These are phyloP conservation scores for Neuroscelio doddi DNA, from an alignment of 2,888 invertebrate genomes.

Conservation along the genomic window DNA sequence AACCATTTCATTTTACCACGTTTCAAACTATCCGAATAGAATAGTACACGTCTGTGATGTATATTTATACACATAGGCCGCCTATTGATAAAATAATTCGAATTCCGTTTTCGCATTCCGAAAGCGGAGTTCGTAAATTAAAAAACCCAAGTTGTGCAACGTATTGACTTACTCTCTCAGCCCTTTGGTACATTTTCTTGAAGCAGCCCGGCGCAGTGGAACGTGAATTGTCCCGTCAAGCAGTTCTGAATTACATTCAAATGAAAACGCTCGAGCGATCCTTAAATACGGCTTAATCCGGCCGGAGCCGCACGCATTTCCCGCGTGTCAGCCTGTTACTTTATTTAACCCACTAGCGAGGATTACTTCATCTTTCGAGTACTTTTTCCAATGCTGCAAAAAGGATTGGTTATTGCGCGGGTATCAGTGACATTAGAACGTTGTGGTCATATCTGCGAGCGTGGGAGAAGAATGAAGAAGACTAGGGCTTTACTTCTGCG, in stretches of 20 bases:
- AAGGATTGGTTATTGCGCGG: neutral
- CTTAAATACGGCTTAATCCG: conserved; percentile 48
- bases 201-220: conserved; percentile 22
- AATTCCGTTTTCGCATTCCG: neutral
- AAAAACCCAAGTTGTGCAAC: conserved; percentile 3
- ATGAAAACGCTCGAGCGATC: conserved; percentile 42
- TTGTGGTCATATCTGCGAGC: conserved; percentile 1
- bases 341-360: conserved; percentile 29
- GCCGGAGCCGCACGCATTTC: conserved; percentile 32
- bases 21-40: too few relatives aligned
- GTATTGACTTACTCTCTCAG: conserved; percentile 36
- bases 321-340: conserved; percentile 31
- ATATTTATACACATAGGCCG: too few relatives aligned
- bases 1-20: too few relatives aligned
- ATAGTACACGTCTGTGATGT: too few relatives aligned
- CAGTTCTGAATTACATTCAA: conserved; percentile 45
- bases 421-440: conserved; percentile 1
- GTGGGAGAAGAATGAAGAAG: conserved; percentile 12
- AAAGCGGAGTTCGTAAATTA: neutral
- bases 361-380: conserved; percentile 2
- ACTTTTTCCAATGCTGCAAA: neutral
- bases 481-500: conserved; percentile 47
- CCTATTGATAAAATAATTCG: neutral
- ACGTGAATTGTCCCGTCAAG: conserved; percentile 46
- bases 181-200: conserved; percentile 31